Evolutionary conservation across 2,113 vertebrate species (phyloP), one percentile per base, ranked within the genome.

Genomic region (Trichechus manatus): DNA sequence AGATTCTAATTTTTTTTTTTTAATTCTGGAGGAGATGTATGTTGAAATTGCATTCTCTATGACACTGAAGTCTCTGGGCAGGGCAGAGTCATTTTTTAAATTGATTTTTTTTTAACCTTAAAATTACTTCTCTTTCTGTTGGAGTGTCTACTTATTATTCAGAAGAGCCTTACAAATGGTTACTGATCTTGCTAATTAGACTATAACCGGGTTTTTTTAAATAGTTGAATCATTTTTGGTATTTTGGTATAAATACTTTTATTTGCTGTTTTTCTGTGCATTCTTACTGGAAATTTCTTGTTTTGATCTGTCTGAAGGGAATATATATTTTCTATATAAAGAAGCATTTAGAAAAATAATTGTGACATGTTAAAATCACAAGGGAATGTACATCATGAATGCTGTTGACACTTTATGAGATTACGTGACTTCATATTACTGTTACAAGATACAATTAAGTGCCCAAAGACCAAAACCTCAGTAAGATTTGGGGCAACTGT

Each of bases 311-410:
- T 77, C 94, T 93, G 81, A 89, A 98, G 66, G 91, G 97, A 96
- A 36, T 94, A 61, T 33, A 59, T 95, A 22, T 97, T 97, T 97
- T 97, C 97, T 97, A 81, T 92, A 72, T 97, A 80, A 95, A 97
- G 66, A 83, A 97, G 91, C 93, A 61, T 75, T 95, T 63, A 90
- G 14, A 59, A 92, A 95, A 87, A 92, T 85, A 42, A 77, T 68
- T 93, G 47, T 97, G 78, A 93, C 56, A 23, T 70, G 5, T 89
- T 80, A 78, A 70, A 5, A 1, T 95, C 72, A 82, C 80, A 79
- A 44, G 22, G 44, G 75, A 83, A 77, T 61, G 78, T 89, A 77
- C n/a, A 6, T 33, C 3, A 1, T 33, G 82, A 93, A 64, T 74
- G 36, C 29, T 39, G 2, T 92, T 64, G 78, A 68, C 78, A 47